Base-by-base conservation (phyloP, 1,140 invertebrate species). In the Zaprionus tsacasi region DNA sequence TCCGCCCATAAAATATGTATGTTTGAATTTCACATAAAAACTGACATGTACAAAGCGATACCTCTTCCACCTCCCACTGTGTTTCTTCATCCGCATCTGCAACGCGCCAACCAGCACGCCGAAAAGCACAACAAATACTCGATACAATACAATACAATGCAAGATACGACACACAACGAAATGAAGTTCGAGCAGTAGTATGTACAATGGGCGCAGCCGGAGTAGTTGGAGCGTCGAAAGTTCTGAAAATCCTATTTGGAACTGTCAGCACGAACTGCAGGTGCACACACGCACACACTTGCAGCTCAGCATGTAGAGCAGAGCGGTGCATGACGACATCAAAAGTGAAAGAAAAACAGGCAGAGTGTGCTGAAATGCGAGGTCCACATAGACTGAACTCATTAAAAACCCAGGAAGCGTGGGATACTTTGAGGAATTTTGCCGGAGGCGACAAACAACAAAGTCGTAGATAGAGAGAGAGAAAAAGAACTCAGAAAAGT, bases 341-440 rank as follows among this genome's bases (percentile, higher is more conserved):
- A 77, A 69, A 65, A 55, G 66, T 60, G 66, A 57, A 43, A 52
- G 61, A 76, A 61, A 66, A 15, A 60, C 54, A 67, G 50, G 21
- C 50, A 61, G 55, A 61, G 55, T 61, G 57, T 57, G 36, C 27
- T 55, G 45, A 60, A 73, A 68, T 60, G 40, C 69, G 69, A 70
- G 66, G 71, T 70, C 71, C 71, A 70, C 66, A 63, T 74, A 57
- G 66, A 74, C 52, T 75, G 55, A 85, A 86, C 82, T 85, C 82
- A 85, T 85, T 85, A 85, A 78, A 82, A 85, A 82, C 75, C 75
- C 61, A 81, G 70, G 75, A 79, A 71, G 70, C 36, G 70, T 58
- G 77, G 67, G 68, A 80, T 80, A 86, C 85, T 83, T 85, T 81
- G 60, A 85, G 81, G 79, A 56, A 79, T 75, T 71, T 67, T 59